phyloP scores from a whole-genome alignment of 2,113 vertebrate genomes.

The Oryzias javanicus region DNA sequence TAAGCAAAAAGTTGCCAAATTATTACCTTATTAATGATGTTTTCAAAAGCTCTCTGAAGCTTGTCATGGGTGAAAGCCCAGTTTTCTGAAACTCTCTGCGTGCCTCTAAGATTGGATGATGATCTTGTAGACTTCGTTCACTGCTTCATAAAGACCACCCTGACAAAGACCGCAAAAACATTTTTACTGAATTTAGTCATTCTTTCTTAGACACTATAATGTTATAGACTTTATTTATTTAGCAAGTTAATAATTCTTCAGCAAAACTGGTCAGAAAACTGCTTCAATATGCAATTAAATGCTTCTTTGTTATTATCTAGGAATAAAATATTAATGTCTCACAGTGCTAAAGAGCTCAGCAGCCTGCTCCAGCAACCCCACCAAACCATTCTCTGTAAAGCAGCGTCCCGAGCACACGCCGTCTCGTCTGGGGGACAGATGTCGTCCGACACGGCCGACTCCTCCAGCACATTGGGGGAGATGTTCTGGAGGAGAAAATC shows the following conservation, averaged over 20 bases:
- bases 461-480: slow-evolving; percentile 93
- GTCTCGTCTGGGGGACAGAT: slow-evolving; percentile 96
- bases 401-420: slow-evolving; percentile 94
- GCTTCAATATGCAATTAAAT: background rate
- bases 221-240: too few relatives aligned
- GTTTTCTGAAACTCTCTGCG: slow-evolving; percentile 93
- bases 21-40: slow-evolving; percentile 91
- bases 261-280: background rate
- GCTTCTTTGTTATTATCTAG: background rate
- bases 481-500: slow-evolving; percentile 84
- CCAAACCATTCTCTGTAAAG: slow-evolving; percentile 91
- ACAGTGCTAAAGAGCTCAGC: slow-evolving; percentile 94
- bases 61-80: slow-evolving; percentile 90
- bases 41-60: slow-evolving; percentile 92
- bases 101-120: slow-evolving; percentile 92
- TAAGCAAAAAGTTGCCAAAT: background rate
- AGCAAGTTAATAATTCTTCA: too few relatives aligned
- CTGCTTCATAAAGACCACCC: slow-evolving; percentile 90
- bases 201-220: too few relatives aligned
- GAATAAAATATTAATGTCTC: slow-evolving; percentile 52
- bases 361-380: slow-evolving; percentile 92
- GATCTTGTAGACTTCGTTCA: slow-evolving; percentile 97
- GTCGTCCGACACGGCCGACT: slow-evolving; percentile 96
- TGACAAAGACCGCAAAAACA: slow-evolving; percentile 40
- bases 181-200: too few relatives aligned